These are phyloP conservation scores for Lycorma delicatula DNA, from an alignment of 1,140 invertebrate species.

Conservation along the genomic window DNA sequence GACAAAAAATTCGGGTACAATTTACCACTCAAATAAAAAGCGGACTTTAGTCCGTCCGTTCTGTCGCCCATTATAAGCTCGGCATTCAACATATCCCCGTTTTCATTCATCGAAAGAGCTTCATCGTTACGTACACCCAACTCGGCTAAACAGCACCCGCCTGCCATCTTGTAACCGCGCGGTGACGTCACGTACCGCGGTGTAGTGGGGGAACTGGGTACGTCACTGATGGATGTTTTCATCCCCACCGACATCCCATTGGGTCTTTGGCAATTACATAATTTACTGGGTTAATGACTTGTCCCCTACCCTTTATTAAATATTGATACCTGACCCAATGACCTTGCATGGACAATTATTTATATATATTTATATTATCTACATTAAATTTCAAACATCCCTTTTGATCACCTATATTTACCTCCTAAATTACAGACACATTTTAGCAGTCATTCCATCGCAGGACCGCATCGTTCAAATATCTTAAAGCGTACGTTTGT, in stretches of 20 bases:
- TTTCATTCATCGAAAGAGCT: constrained; percentile 12
- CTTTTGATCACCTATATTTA: too few relatives aligned
- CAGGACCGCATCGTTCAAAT: too few relatives aligned
- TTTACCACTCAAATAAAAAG: constrained; percentile 11
- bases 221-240: constrained; percentile 2
- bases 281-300: constrained; percentile 13
- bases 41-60: constrained; percentile 2
- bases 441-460: too few relatives aligned
- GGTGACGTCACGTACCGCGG: constrained; percentile 2
- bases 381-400: too few relatives aligned
- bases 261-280: constrained; percentile 8
- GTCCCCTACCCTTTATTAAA: constrained; percentile 9
- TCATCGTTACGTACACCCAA: constrained; percentile 8
- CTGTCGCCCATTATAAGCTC: constrained; percentile 1
- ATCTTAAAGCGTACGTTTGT: too few relatives aligned
- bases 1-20: constrained; percentile 16
- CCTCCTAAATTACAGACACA: too few relatives aligned
- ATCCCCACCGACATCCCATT: constrained; percentile 1
- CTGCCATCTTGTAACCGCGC: constrained; percentile 18
- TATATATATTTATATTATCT: not conserved
- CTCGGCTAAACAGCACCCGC: constrained; percentile 13
- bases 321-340: constrained; percentile 13
- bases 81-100: constrained; percentile 8
- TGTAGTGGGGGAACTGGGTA: not conserved
- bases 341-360: not conserved